Conservation (phyloP, 2,113 vertebrate genomes). For the Anolis sagrei region DNA sequence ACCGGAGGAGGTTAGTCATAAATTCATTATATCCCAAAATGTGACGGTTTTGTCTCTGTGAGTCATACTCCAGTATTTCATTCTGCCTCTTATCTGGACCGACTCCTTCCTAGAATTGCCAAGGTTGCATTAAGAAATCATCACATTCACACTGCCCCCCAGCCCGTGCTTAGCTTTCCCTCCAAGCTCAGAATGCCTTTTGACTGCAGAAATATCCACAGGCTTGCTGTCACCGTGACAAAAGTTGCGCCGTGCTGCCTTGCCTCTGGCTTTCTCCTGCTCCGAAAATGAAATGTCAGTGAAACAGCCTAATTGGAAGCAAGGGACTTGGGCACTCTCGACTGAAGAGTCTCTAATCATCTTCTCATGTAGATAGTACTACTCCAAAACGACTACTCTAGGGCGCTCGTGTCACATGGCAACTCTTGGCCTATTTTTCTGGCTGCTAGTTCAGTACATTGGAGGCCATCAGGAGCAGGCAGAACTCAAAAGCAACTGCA, state of each 20-base stretch:
- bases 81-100: neutral
- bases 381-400: too few species aligned
- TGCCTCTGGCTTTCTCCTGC: neutral
- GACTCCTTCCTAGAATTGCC: neutral
- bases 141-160: neutral
- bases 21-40: neutral
- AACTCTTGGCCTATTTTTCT: too few species aligned
- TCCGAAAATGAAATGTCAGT: neutral
- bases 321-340: slow-evolving; percentile 31
- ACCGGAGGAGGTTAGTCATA: neutral
- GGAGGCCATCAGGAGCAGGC: too few species aligned
- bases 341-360: neutral
- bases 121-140: slow-evolving; percentile 23
- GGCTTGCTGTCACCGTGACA: neutral
- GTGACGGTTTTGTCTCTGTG: neutral
- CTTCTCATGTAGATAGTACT: too few species aligned
- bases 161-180: neutral
- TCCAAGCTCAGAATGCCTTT: neutral
- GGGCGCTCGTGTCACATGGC: too few species aligned
- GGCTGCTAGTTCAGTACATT: too few species aligned
- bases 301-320: fast-evolving
- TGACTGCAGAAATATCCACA: neutral
- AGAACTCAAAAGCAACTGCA: too few species aligned
- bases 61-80: neutral
- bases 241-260: neutral